Evolutionary conservation across 2,797 vertebrate species (phyloP).

Genomic region (Strix occidentalis): DNA sequence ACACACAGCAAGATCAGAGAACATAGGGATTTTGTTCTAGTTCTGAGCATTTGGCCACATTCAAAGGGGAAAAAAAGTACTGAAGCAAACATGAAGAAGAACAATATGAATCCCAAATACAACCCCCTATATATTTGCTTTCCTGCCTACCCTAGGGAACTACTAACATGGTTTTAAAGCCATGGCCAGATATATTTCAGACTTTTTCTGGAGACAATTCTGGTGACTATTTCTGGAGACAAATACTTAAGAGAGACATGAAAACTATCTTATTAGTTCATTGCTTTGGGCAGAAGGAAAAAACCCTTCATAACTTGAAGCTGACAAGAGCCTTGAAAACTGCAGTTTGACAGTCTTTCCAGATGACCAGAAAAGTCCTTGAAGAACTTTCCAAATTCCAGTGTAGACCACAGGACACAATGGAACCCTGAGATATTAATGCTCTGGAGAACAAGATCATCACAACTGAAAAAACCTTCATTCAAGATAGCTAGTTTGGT

Average conservation of each 20-base stretch:
- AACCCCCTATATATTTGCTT: not conserved
- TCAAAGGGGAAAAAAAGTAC: not conserved
- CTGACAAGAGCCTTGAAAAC: not conserved
- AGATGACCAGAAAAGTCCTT: not conserved
- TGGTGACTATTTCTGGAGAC: not conserved
- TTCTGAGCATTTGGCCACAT: not conserved
- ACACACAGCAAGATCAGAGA: not conserved
- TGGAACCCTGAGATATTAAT: not conserved
- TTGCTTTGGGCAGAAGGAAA: not conserved
- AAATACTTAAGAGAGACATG: not conserved
- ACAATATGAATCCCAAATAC: not conserved
- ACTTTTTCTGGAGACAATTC: not conserved
- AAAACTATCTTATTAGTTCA: not conserved
- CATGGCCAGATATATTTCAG: not conserved
- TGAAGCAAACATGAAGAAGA: not conserved
- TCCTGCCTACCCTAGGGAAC: not conserved
- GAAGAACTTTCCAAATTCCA: not conserved
- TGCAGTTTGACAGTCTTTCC: not conserved
- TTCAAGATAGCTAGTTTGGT: not conserved
- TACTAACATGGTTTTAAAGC: not conserved
- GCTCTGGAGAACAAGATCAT: not conserved
- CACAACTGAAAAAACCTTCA: not conserved
- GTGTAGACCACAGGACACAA: not conserved
- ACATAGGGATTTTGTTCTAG: not conserved
- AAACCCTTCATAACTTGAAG: not conserved